These are phyloP conservation scores for Cataglyphis albicans DNA, from an alignment of 2,888 invertebrate species.

Conservation along the genomic window DNA sequence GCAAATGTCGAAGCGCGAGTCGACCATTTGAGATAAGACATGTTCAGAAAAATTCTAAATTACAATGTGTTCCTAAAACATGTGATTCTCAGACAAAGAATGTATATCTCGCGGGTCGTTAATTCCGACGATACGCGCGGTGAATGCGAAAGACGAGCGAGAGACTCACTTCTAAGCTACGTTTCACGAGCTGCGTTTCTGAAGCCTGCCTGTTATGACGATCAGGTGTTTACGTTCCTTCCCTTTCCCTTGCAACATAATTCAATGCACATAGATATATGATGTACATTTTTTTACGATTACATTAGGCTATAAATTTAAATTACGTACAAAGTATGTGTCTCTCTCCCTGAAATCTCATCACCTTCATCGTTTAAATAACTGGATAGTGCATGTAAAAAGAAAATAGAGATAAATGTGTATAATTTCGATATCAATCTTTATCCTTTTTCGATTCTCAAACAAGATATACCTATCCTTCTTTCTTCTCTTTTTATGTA, in stretches of 20 bases:
- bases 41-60: conserved; percentile 17
- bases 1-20: background rate
- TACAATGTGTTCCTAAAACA: conserved; percentile 24
- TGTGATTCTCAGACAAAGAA: conserved; percentile 26
- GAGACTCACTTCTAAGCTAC: conserved; percentile 30
- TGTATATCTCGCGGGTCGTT: conserved; percentile 42
- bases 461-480: background rate
- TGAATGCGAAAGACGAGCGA: conserved; percentile 27
- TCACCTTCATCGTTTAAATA: background rate
- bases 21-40: background rate
- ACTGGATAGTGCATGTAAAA: background rate
- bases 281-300: conserved; percentile 21
- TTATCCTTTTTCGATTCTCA: background rate
- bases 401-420: background rate
- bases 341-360: background rate
- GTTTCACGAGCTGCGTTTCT: conserved; percentile 24
- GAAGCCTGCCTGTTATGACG: conserved; percentile 34
- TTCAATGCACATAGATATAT: conserved; percentile 20
- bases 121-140: conserved; percentile 29
- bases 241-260: conserved; percentile 10
- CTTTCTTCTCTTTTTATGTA: too few species aligned
- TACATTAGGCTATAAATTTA: background rate
- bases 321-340: background rate
- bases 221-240: conserved; percentile 34
- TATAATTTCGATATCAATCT: conserved; percentile 10